Percentiles rank a stretch among this genome's conserved stretches.
Conservation (phyloP, 2,113 vertebrate genomes). For the Varanus salvator region DNA sequence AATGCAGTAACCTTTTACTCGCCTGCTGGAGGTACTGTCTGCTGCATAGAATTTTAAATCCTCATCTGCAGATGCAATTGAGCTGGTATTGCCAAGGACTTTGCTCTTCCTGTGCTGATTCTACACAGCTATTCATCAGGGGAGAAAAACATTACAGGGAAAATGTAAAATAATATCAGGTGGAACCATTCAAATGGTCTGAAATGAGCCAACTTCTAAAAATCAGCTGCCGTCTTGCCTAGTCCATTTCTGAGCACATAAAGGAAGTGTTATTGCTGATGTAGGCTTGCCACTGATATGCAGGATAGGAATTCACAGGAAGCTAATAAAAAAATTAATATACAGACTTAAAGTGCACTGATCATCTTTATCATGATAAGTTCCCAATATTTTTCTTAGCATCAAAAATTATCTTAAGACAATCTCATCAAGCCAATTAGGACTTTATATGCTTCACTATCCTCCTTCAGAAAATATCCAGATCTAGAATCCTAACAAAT, state of each 20-base stretch:
- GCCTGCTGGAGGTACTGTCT: conserved; percentile 84
- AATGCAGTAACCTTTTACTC: conserved; percentile 84
- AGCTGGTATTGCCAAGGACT: conserved; percentile 79
- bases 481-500: conserved; percentile 9
- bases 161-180: conserved; percentile 72
- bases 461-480: not conserved
- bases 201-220: conserved; percentile 68
- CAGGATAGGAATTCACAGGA: conserved; percentile 61
- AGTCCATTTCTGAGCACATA: conserved; percentile 65
- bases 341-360: conserved; percentile 67
- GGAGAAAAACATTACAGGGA: conserved; percentile 65
- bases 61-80: conserved; percentile 83
- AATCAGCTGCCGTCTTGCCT: conserved; percentile 54
- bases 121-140: conserved; percentile 69
- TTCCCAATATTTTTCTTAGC: conserved; percentile 52
- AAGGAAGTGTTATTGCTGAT: conserved; percentile 68
- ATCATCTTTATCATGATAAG: conserved; percentile 54
- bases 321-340: conserved; percentile 74
- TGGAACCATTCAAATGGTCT: conserved; percentile 70
- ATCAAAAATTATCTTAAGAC: conserved; percentile 55
- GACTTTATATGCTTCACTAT: not conserved
- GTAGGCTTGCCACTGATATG: conserved; percentile 64
- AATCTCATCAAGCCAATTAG: conserved; percentile 46
- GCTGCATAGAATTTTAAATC: conserved; percentile 84
- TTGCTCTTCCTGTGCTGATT: conserved; percentile 75